A percentile compares a stretch with the other conserved stretches of the same genome.
phyloP scores from a whole-genome alignment of 2,113 vertebrate species.

The Mystacornis crossleyi region DNA sequence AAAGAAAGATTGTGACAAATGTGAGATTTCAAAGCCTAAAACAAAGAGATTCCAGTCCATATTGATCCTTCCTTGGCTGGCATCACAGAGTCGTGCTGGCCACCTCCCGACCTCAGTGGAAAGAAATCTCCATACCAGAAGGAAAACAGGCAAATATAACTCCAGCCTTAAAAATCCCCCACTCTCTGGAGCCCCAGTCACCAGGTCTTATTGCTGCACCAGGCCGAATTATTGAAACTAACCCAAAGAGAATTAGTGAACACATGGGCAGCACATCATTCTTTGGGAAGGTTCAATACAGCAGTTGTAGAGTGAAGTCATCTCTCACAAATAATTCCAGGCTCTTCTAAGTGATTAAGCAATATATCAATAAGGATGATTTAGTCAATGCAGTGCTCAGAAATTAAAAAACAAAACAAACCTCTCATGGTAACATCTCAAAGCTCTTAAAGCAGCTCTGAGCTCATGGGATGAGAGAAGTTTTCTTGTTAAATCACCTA shows the following conservation, averaged over 20 bases:
- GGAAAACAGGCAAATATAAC: not conserved
- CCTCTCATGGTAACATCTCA: not conserved
- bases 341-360: not conserved
- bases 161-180: not conserved
- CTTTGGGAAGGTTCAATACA: not conserved
- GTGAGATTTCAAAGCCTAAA: not conserved
- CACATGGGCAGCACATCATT: not conserved
- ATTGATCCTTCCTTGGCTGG: not conserved
- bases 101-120: not conserved
- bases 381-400: not conserved
- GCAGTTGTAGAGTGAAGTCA: not conserved
- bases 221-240: not conserved
- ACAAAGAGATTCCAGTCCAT: not conserved
- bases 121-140: not conserved
- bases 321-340: not conserved
- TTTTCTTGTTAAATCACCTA: not conserved
- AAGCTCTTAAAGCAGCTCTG: not conserved
- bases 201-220: not conserved
- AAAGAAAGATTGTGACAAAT: not conserved
- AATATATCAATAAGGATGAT: not conserved
- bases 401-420: not conserved
- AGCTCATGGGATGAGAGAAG: not conserved
- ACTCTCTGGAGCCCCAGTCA: not conserved
- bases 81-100: accelerated
- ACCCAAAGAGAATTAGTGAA: not conserved